Evolutionary conservation across 2,113 vertebrate genomes (phyloP), one percentile per base, ranked within the genome.

Genomic region (Chlamydotis undulata): DNA sequence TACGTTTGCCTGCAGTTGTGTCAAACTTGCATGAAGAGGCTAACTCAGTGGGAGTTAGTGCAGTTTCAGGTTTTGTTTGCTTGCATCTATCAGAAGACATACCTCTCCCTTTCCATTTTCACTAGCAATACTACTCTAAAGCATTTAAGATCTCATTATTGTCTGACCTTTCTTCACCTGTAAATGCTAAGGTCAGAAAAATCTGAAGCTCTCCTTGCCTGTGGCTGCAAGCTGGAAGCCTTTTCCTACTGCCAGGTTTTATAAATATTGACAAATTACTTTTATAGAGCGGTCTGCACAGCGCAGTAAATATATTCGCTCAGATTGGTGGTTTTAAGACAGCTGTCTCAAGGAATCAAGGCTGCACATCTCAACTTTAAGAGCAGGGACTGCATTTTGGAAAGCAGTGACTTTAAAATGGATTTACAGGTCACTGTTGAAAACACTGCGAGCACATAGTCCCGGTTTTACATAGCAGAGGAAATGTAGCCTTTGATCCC

Each of bases 181-280:
- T 43, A 77, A 92, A 50, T 0, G 0, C 8, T 26, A 47, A 65
- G 31, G 50, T 64, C 45, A 85, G 47, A 95, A 61, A 93, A 94
- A 61, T 24, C 63, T 68, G 77, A 50, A 82, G 37, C n/a, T 21
- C 6, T 50, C 59, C 64, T 70, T 64, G 59, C 71, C 75, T 37
- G 23, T 17, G 28, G 85, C 80, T 92, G 86, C n/a, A 60, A 61
- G 56, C 80, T 64, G 57, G 19, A 47, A 81, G 39, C 22, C 41
- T 86, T 88, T 60, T 83, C 68, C 63, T 74, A 33, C 52, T 93
- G 85, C 79, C 93, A 64, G 29, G 29, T 68, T 96, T 78, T 82
- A 92, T 94, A 93, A 86, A 83, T 90, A 93, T 64, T 80, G 92
- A 81, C 68, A 86, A 74, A 85, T 83, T 80, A 39, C 71, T 87